phyloP scores from a whole-genome alignment of 30 jellyfish, hydroid and myxozoan species.

The Hydractinia echinata region DNA sequence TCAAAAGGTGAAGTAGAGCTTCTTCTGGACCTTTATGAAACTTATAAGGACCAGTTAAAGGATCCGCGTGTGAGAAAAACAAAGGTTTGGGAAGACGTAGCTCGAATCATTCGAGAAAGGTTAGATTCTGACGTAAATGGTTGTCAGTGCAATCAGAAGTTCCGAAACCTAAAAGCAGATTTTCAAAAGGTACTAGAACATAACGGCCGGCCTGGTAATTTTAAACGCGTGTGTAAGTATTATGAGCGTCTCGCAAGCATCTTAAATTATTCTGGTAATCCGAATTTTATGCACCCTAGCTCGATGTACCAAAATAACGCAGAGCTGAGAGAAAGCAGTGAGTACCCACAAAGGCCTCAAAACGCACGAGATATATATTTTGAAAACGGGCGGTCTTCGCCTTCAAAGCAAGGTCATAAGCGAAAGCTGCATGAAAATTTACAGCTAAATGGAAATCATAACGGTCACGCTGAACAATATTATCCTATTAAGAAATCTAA shows the following conservation, averaged over 20 bases:
- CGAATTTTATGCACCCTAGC: neutral
- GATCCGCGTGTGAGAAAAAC: slow-evolving; percentile 79
- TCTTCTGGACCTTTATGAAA: slow-evolving; percentile 69
- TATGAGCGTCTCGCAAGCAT: slow-evolving; percentile 34
- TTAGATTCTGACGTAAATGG: slow-evolving; percentile 63
- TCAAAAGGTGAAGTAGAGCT: slow-evolving; percentile 69
- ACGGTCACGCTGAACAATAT: slow-evolving; percentile 16
- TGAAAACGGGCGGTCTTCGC: slow-evolving; percentile 8
- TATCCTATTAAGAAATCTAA: slow-evolving; percentile 10
- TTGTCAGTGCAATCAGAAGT: slow-evolving; percentile 75
- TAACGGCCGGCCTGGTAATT: slow-evolving; percentile 28
- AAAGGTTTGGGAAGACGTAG: slow-evolving; percentile 75
- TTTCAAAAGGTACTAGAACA: slow-evolving; percentile 70
- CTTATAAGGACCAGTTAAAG: slow-evolving; percentile 45
- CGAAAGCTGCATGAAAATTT: slow-evolving; percentile 23
- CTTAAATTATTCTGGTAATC: neutral
- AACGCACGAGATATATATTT: slow-evolving; percentile 32
- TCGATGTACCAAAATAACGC: slow-evolving; percentile 10
- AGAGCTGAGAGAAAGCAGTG: slow-evolving; percentile 56
- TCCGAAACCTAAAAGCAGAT: slow-evolving; percentile 74
- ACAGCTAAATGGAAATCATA: slow-evolving; percentile 1
- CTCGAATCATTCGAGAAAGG: slow-evolving; percentile 40
- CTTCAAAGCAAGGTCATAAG: slow-evolving; percentile 46
- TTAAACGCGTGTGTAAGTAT: slow-evolving; percentile 27
- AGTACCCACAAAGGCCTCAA: slow-evolving; percentile 45